A percentile compares a stretch with the other conserved stretches of the same genome.
Conservation (phyloP, 2,797 vertebrate species). For the Paramormyrops hopkinsi region DNA sequence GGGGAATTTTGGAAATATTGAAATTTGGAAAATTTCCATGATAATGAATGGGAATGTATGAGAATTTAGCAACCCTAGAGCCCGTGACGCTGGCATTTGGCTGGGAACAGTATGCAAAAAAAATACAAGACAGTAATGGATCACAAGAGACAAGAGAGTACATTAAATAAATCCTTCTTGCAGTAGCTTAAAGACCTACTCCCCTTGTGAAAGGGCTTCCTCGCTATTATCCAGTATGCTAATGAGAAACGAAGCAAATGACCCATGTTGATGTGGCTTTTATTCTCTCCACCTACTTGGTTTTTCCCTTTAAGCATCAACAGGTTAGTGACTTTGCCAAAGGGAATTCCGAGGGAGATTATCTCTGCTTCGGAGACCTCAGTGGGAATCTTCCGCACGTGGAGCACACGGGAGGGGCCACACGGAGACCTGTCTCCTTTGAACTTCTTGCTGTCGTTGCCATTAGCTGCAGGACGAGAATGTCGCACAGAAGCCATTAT, state of each 20-base stretch:
- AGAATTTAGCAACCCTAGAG: neutral
- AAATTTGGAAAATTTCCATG: neutral
- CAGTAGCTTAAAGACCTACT: neutral
- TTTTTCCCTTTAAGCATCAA: conserved; percentile 77
- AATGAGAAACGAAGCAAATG: neutral
- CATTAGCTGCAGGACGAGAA: conserved; percentile 60
- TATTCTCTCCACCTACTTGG: conserved; percentile 59
- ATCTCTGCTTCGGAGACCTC: conserved; percentile 76
- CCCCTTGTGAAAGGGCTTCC: neutral
- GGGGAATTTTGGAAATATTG: neutral
- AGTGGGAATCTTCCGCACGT: conserved; percentile 75
- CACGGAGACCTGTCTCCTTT: conserved; percentile 59
- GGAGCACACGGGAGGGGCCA: conserved; percentile 76
- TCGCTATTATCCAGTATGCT: neutral
- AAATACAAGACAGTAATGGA: neutral
- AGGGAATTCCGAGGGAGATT: conserved; percentile 76
- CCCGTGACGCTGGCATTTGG: neutral
- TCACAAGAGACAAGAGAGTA: neutral
- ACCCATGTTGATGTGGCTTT: neutral
- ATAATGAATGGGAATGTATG: neutral
- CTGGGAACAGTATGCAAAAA: neutral
- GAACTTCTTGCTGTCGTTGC: conserved; percentile 67
- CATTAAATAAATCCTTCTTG: neutral
- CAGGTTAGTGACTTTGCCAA: conserved; percentile 81
- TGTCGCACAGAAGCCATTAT: neutral